These are phyloP conservation scores for Lasioglossum morio DNA, from an alignment of 2,888 invertebrate species.

Conservation along the genomic window DNA sequence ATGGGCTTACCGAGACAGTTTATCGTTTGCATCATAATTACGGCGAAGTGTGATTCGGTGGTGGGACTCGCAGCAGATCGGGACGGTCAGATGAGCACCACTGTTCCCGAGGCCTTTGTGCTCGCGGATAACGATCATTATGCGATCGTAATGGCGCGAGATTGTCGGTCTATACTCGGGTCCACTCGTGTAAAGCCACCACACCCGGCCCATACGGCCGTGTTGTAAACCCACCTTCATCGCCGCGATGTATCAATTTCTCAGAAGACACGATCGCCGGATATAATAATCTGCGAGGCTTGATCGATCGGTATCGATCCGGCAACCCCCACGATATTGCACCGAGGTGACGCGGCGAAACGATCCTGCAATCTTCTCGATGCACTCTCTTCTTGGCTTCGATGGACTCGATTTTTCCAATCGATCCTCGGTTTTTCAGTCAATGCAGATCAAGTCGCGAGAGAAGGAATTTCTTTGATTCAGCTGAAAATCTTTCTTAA, in stretches of 20 bases:
- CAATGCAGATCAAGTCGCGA: not conserved
- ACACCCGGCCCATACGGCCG: conserved; percentile 52
- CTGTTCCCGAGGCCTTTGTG: conserved; percentile 74
- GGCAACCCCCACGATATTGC: conserved; percentile 48
- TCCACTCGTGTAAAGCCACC: conserved; percentile 65
- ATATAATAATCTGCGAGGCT: conserved; percentile 64
- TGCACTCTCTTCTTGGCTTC: not conserved
- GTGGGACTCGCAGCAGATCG: conserved; percentile 7
- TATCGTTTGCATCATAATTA: conserved; percentile 65
- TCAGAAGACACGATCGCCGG: conserved; percentile 65
- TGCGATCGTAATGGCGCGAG: conserved; percentile 80
- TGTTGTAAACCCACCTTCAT: conserved; percentile 33
- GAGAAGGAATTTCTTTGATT: not conserved
- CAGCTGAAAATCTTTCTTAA: not conserved
- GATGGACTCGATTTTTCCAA: not conserved
- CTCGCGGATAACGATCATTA: conserved; percentile 80
- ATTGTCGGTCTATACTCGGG: conserved; percentile 76
- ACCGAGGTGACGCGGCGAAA: conserved; percentile 34
- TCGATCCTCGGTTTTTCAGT: not conserved
- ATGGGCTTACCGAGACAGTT: not conserved
- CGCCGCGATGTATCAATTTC: conserved; percentile 67
- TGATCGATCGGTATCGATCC: conserved; percentile 59
- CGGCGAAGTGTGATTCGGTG: conserved; percentile 60
- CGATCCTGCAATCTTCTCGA: not conserved
- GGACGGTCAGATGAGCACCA: conserved; percentile 69